Percentiles rank a stretch among this genome's conserved stretches.
phyloP scores from a whole-genome alignment of 1,140 invertebrate species.

The Zaprionus capensis region DNA sequence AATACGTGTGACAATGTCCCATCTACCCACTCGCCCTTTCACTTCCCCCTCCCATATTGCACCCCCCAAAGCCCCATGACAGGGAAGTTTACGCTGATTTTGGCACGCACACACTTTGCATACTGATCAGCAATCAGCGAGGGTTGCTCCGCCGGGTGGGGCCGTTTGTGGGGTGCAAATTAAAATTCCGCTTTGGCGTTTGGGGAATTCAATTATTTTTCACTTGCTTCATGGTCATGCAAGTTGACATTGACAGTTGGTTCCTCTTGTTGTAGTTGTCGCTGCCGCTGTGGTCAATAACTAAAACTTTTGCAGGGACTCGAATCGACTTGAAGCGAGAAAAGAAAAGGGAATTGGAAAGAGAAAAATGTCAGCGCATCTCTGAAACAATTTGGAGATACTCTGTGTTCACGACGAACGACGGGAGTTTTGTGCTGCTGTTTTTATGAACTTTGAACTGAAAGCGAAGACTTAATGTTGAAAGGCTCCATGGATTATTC shows the following conservation, averaged over 20 bases:
- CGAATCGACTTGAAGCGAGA: conserved; percentile 13
- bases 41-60: background rate
- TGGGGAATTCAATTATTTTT: conserved; percentile 83
- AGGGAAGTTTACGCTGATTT: conserved; percentile 73
- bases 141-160: conserved; percentile 18
- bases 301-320: conserved; percentile 33
- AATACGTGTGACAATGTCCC: conserved; percentile 76
- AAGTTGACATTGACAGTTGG: conserved; percentile 74
- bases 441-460: no score
- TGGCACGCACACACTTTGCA: conserved; percentile 81
- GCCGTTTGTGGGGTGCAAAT: conserved; percentile 58
- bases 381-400: conserved; percentile 26
- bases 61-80: conserved; percentile 3
- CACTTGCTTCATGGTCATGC: conserved; percentile 52
- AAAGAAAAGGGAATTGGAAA: conserved; percentile 14
- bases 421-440: background rate
- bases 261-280: conserved; percentile 33
- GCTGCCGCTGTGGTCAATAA: conserved; percentile 67
- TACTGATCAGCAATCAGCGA: conserved; percentile 80
- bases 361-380: conserved; percentile 46
- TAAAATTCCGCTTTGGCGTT: conserved; percentile 82
- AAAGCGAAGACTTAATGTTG: no score
- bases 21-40: background rate
- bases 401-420: background rate
- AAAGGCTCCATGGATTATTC: no score